Evolutionary conservation across 2,888 invertebrate species (phyloP), one percentile per base, ranked within the genome.

Genomic region (Acanthosepion lycidas): DNA sequence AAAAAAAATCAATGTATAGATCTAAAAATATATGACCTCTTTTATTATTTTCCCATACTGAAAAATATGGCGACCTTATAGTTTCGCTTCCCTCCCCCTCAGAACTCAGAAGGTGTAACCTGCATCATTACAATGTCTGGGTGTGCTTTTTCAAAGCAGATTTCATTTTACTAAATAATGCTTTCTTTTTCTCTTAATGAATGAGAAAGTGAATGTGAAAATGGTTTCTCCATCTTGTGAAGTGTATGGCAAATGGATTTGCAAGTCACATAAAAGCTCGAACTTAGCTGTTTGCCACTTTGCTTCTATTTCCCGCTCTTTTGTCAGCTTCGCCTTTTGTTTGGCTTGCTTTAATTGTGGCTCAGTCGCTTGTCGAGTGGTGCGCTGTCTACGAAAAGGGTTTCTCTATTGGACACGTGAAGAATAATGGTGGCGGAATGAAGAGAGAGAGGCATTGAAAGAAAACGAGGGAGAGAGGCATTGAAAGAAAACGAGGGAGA

Each of bases 391-490:
- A 12, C 33, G 33, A 78, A 78, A 78, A 78, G 78, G 78, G 78
- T 78, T 78, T 78, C 78, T 78, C n/a, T 78, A 78, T 78, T n/a
- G 78, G 78, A 78, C 53, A 59, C 18, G 23, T 28, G 33, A 53
- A 94, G 6, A 55, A 20, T 28, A 53, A 55, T 42, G 23, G 20
- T 51, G 55, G 55, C 33, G 55, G 15, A 94, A 42, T 15, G 8
- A n/a, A 93, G n/a, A 51, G 93, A 93, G 51, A 93, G n/a, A 93
- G 93, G 51, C 23, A n/a, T 2, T 5, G 18, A 64, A 93, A 48
- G 64, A 33, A 94, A 78, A 48, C 51, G 94, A 53, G 6, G 23
- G 33, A 53, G 91, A 94, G 42, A 91, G 91, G 91, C 42, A 93
- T 2, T 5, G 18, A 64, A 93, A 48, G 64, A 33, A 94, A 78